Evolutionary conservation across 2,888 invertebrate species (phyloP).

Genomic region (Morpho helenor): DNA sequence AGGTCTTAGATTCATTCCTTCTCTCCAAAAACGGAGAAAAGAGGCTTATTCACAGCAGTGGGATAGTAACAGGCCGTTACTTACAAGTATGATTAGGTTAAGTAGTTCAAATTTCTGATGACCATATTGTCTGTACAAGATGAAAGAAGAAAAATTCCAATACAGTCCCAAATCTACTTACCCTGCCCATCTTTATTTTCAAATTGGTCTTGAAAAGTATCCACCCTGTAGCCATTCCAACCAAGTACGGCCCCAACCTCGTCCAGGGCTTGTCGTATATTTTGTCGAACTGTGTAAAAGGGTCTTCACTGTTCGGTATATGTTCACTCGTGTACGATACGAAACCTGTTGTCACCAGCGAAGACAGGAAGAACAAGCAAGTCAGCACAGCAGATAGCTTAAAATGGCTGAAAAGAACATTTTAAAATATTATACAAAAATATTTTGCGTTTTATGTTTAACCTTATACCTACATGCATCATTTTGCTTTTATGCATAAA

Average conservation of each 20-base stretch:
- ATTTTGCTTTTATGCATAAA: no score
- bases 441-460: no score
- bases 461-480: no score
- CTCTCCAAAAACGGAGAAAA: no score
- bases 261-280: conserved; percentile 96
- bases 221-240: conserved; percentile 92
- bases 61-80: no score
- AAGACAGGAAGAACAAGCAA: conserved; percentile 83
- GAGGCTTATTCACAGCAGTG: no score
- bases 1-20: no score
- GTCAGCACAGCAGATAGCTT: conserved; percentile 85
- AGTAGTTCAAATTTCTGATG: no score
- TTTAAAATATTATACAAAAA: no score
- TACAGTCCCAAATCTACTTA: conserved; percentile 38
- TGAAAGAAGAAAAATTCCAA: no score
- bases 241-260: conserved; percentile 88
- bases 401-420: conserved; percentile 80
- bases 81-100: no score
- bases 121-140: no score
- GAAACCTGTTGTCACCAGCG: conserved; percentile 88
- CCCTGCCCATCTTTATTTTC: conserved; percentile 86
- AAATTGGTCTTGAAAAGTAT: conserved; percentile 90
- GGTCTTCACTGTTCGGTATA: conserved; percentile 88
- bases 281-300: conserved; percentile 91
- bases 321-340: conserved; percentile 89